phyloP scores from a whole-genome alignment of 2,113 vertebrate species.

The Festucalex cinctus region DNA sequence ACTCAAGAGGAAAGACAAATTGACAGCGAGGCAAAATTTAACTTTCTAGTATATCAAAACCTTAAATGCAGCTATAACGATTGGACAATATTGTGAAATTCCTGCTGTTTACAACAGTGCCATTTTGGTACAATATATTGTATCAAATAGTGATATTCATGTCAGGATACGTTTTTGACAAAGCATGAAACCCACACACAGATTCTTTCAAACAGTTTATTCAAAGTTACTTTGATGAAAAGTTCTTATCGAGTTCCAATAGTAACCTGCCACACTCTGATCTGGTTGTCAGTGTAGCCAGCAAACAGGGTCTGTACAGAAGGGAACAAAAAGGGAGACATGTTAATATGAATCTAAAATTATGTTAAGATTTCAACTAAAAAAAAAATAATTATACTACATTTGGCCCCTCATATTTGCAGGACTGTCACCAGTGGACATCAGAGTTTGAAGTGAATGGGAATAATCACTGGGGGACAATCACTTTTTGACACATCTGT shows the following conservation, averaged over 20 bases:
- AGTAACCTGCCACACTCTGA: conserved; percentile 96
- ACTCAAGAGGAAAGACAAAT: neutral
- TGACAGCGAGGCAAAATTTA: neutral
- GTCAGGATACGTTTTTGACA: neutral
- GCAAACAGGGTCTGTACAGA: conserved; percentile 85
- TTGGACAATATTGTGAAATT: neutral
- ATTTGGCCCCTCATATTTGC: conserved; percentile 77
- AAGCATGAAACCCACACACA: conserved; percentile 16
- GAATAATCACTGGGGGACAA: conserved; percentile 70
- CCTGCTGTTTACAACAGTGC: neutral
- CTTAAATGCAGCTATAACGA: neutral
- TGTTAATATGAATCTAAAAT: neutral
- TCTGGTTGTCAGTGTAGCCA: conserved; percentile 94
- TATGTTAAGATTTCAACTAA: neutral
- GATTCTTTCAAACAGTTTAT: conserved; percentile 65
- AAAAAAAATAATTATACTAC: neutral
- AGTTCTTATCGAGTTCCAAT: conserved; percentile 86
- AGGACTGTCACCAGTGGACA: conserved; percentile 72
- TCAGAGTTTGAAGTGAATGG: conserved; percentile 72
- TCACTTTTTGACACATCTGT: neutral
- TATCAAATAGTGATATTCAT: neutral
- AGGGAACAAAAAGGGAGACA: conserved; percentile 3
- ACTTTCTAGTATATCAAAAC: neutral
- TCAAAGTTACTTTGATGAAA: conserved; percentile 58
- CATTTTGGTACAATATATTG: neutral